A percentile compares a stretch with the other conserved stretches of the same genome.
phyloP scores from a whole-genome alignment of 1,140 invertebrate species.

The Pygmarrhopalites habei region DNA sequence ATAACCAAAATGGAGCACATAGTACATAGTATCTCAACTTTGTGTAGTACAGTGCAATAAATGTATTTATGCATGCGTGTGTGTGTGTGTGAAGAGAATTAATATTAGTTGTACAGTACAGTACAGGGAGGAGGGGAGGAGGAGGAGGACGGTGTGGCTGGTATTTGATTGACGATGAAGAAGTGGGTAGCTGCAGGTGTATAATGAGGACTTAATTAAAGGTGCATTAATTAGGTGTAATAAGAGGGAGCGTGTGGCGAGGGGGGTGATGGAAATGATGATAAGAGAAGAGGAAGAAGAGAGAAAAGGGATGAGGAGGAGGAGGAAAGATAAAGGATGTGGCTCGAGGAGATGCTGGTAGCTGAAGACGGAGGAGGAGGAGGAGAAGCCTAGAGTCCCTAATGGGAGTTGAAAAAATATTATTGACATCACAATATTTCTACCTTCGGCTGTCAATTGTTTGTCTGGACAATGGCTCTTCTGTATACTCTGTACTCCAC shows the following conservation, averaged over 20 bases:
- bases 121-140: too few relatives aligned
- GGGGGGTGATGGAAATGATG: conserved; percentile 8
- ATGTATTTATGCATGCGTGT: too few relatives aligned
- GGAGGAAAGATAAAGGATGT: too few relatives aligned
- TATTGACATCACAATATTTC: conserved; percentile 36
- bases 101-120: too few relatives aligned
- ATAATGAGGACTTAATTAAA: conserved; percentile 40
- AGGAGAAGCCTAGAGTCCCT: conserved; percentile 9
- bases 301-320: too few relatives aligned
- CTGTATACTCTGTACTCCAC: too few relatives aligned
- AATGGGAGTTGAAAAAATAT: conserved; percentile 20
- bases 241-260: conserved; percentile 28
- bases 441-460: conserved; percentile 37
- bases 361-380: too few relatives aligned
- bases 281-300: neutral
- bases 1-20: too few relatives aligned
- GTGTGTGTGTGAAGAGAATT: too few relatives aligned
- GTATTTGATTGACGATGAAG: conserved; percentile 13
- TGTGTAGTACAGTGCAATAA: too few relatives aligned
- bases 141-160: too few relatives aligned
- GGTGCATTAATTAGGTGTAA: conserved; percentile 38
- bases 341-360: conserved; percentile 3
- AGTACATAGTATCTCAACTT: too few relatives aligned
- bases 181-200: conserved; percentile 35
- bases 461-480: conserved; percentile 24